A percentile compares a stretch with the other conserved stretches of the same genome.
Conservation (phyloP, 1,140 invertebrate species). For the Pogonomyrmex barbatus region DNA sequence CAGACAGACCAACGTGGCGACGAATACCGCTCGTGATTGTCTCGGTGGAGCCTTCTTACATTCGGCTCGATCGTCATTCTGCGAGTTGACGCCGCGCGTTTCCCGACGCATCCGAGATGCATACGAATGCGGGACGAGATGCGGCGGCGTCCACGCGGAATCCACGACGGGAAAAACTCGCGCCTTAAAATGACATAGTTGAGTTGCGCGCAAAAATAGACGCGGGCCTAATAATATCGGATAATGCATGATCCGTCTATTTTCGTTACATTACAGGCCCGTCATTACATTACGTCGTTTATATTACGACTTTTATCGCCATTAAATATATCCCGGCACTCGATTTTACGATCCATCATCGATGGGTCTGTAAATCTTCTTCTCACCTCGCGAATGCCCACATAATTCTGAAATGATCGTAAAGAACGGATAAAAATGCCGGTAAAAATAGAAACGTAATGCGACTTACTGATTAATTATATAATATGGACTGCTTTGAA, state of each 20-base stretch:
- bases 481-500: background rate
- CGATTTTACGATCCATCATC: background rate
- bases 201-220: slow-evolving; percentile 8
- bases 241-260: slow-evolving; percentile 10
- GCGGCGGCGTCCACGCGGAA: background rate
- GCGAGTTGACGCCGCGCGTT: background rate
- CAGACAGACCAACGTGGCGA: background rate
- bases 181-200: slow-evolving; percentile 34
- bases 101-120: background rate
- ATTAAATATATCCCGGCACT: slow-evolving; percentile 16
- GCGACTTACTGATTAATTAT: background rate
- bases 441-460: background rate
- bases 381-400: background rate
- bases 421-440: background rate
- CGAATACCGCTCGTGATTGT: background rate
- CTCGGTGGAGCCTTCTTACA: background rate
- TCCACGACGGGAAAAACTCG: background rate
- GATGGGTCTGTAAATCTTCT: background rate
- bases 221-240: slow-evolving; percentile 35
- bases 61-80: background rate
- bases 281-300: background rate
- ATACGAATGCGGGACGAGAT: background rate
- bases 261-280: background rate
- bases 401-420: background rate
- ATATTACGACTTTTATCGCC: background rate